Evolutionary conservation across 2,113 vertebrate species (phyloP), one percentile per base, ranked within the genome.

Genomic region (Hippocampus guttulatus): DNA sequence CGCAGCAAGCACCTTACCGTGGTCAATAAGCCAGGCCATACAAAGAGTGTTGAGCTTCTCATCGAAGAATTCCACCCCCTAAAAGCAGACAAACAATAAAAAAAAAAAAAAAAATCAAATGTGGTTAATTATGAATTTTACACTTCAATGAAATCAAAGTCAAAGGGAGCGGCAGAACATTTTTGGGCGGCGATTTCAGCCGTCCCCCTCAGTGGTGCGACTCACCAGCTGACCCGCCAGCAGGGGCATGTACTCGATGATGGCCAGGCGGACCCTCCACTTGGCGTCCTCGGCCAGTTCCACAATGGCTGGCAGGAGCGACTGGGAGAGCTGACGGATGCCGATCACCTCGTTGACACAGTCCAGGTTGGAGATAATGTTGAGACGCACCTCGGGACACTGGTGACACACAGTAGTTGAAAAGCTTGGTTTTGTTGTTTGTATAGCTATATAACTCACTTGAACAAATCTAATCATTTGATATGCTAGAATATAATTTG

Each of bases 1-100:
- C 10, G 43, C 43, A 45, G 2, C 43, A 45, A 45, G 43, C 41
- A 4, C 27, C 93, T 91, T 91, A 96, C 95, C 95, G 27, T 96
- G 95, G 78, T 96, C 95, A 75, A 96, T 94, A n/a, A 96, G 94
- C 95, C 95, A 96, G 72, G 95, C 94, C 95, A 96, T 96, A 74
- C 95, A 96, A 64, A 96, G 91, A 51, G 95, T 94, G 90, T 96
- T 96, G 77, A 96, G 91, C 88, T 96, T 96, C 84, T 96, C 95
- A 67, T 96, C 94, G 81, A 96, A 96, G 86, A 96, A 96, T 81
- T 96, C 95, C 87, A 96, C 94, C 80, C 95, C 95, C 95, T 96
- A 76, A 38, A 38, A 33, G 33, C 83, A 89, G 73, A 84, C 47
- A 69, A 3, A 60, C 23, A 60, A 49, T 0, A 30, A 30, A 30